A percentile compares a stretch with the other conserved stretches of the same genome.
Conservation (phyloP, 2,113 vertebrate species). For the Brachyhypopomus occidentalis region DNA sequence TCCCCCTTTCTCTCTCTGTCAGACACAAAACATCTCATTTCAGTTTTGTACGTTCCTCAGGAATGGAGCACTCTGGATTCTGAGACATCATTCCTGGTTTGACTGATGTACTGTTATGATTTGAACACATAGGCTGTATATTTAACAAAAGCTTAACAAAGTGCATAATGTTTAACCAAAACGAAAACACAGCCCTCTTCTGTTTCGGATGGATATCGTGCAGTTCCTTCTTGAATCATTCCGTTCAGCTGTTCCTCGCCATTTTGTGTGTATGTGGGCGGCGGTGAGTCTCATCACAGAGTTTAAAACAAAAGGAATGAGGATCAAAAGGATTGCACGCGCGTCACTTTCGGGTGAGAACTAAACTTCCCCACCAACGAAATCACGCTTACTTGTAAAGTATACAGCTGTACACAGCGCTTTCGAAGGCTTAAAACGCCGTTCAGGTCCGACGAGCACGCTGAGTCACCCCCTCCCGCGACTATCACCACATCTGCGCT, state of each 20-base stretch:
- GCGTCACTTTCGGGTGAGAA: neutral
- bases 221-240: neutral
- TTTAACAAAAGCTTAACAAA: neutral
- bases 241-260: constrained; percentile 1
- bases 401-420: neutral
- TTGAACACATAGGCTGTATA: neutral
- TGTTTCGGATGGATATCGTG: neutral
- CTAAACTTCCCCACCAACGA: neutral
- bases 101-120: neutral
- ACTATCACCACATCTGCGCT: neutral
- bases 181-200: neutral
- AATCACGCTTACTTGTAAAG: neutral
- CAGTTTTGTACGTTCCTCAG: neutral
- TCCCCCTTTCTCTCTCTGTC: constrained; percentile 22
- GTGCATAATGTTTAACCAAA: neutral
- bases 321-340: neutral
- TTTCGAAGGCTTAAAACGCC: neutral
- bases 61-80: neutral
- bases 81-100: neutral
- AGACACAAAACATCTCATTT: neutral
- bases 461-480: too few species aligned
- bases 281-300: constrained; percentile 16
- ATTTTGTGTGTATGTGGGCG: constrained; percentile 38
- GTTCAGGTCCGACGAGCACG: neutral
- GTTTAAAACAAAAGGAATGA: neutral